Evolutionary conservation across 2,888 invertebrate genomes (phyloP).

Genomic region (Liodrosophila aerea): DNA sequence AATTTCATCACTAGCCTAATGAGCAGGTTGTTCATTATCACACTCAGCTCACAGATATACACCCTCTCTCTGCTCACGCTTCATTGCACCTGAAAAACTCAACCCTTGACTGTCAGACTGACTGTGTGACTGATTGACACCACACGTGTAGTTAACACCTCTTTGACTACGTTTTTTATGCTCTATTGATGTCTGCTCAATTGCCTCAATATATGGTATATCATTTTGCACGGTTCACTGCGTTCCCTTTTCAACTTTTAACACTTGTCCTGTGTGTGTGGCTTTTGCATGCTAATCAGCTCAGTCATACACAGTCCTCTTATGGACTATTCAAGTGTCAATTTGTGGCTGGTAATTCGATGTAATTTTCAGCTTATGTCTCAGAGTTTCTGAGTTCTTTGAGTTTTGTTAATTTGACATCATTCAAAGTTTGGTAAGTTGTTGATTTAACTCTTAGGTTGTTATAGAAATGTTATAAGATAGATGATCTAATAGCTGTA

Average conservation of each 20-base stretch:
- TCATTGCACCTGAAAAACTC: conserved; percentile 32
- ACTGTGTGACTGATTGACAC: conserved; percentile 13
- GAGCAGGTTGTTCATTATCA: conserved; percentile 14
- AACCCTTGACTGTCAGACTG: conserved; percentile 19
- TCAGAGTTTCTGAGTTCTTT: conserved; percentile 30
- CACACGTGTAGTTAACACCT: conserved; percentile 71
- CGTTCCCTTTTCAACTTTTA: conserved; percentile 10
- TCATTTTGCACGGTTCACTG: conserved; percentile 72
- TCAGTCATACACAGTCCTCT: conserved; percentile 28
- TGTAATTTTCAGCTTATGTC: conserved; percentile 37
- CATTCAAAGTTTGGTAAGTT: conserved; percentile 49
- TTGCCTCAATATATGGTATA: conserved; percentile 45
- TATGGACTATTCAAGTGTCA: conserved; percentile 40
- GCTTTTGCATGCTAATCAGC: conserved; percentile 46
- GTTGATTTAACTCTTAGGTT: conserved; percentile 16
- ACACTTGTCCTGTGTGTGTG: conserved; percentile 21
- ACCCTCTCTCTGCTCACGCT: conserved; percentile 32
- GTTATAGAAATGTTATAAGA: no score
- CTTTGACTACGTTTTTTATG: conserved; percentile 30
- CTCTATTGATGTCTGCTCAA: conserved; percentile 64
- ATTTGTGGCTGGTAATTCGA: conserved; percentile 45
- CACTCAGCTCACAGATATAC: no score
- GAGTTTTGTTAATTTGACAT: conserved; percentile 23
- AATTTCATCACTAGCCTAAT: conserved; percentile 44
- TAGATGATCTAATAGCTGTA: no score